Evolutionary conservation across 2,888 invertebrate genomes (phyloP), one percentile per base, ranked within the genome.

Genomic region (Folsomia manolachei): DNA sequence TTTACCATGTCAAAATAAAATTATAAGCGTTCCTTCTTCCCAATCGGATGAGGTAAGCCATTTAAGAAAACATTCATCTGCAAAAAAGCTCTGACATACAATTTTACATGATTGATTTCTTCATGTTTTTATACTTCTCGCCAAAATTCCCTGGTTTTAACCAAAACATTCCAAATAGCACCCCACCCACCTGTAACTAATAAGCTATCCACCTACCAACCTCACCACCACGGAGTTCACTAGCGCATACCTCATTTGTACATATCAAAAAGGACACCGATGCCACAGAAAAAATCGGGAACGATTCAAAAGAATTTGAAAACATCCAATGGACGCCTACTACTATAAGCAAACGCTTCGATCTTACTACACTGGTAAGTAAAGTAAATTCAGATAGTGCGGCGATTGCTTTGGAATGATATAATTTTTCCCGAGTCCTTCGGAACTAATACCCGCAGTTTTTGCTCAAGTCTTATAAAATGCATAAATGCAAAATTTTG

Each of bases 321-420:
- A n/a, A 51, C 9, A 51, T 56, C 56, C 21, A 56, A 56, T 56
- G 56, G 56, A 56, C 56, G 56, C 56, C 7, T 56, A 56, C 21
- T 56, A 56, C 56, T 56, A 56, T 21, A 56, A 56, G 21, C 56
- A 56, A 19, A 56, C 56, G 56, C 56, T 56, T 19, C 56, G 56
- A 56, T 56, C 56, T n/a, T 56, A 56, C 21, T 56, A 56, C 56
- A 56, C 56, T 39, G 39, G 39, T 4, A 9, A 39, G 14, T 39
- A 39, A n/a, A n/a, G n/a, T n/a, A n/a, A n/a, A 39, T 39, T 39
- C 39, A 39, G n/a, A n/a, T n/a, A n/a, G n/a, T n/a, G n/a, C n/a
- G n/a, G n/a, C n/a, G n/a, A n/a, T n/a, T n/a, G n/a, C n/a, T n/a
- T n/a, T n/a, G n/a, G n/a, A n/a, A n/a, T n/a, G n/a, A n/a, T n/a